Conservation (phyloP, 2,888 invertebrate genomes). For the Steinernema carpocapsae region DNA sequence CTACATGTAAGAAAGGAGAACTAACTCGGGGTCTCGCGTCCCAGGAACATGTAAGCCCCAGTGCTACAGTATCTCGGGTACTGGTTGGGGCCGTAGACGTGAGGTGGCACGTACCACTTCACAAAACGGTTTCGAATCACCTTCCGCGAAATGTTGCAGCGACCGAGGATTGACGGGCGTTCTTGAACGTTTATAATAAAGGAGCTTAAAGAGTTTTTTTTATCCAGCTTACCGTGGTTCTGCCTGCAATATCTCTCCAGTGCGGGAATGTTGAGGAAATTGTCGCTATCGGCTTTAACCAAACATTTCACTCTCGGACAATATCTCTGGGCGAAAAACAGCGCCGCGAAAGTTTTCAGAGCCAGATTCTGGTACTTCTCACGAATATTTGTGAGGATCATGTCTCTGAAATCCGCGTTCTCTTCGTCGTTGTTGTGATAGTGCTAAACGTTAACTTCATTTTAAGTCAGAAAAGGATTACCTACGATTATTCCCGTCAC, state of each 20-base stretch:
- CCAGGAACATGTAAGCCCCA: constrained; percentile 34
- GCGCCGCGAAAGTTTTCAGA: constrained; percentile 35
- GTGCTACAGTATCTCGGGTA: constrained; percentile 35
- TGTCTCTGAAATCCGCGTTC: constrained; percentile 12
- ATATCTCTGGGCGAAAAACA: constrained; percentile 16
- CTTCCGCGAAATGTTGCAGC: constrained; percentile 16
- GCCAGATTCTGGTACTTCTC: constrained; percentile 36
- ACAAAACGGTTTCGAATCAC: constrained; percentile 22
- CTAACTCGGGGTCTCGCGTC: constrained; percentile 23
- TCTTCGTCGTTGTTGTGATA: constrained; percentile 31
- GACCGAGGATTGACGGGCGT: constrained; percentile 20
- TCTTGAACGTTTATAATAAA: not conserved
- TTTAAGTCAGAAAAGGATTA: not conserved
- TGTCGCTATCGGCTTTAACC: constrained; percentile 36
- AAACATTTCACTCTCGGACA: constrained; percentile 29
- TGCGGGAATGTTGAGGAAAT: constrained; percentile 28
- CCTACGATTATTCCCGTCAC: constrained; percentile 2
- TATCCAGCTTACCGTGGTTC: constrained; percentile 6
- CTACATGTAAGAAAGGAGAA: too few species aligned
- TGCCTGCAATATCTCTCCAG: constrained; percentile 26
- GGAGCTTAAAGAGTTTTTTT: too few species aligned
- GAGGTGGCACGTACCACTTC: constrained; percentile 32
- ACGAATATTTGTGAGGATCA: constrained; percentile 12
- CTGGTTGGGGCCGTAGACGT: constrained; percentile 32
- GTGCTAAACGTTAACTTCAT: not conserved